A percentile compares a stretch with the other conserved stretches of the same genome.
Conservation (phyloP, 1,140 invertebrate species). For the Drosophila bipectinata region DNA sequence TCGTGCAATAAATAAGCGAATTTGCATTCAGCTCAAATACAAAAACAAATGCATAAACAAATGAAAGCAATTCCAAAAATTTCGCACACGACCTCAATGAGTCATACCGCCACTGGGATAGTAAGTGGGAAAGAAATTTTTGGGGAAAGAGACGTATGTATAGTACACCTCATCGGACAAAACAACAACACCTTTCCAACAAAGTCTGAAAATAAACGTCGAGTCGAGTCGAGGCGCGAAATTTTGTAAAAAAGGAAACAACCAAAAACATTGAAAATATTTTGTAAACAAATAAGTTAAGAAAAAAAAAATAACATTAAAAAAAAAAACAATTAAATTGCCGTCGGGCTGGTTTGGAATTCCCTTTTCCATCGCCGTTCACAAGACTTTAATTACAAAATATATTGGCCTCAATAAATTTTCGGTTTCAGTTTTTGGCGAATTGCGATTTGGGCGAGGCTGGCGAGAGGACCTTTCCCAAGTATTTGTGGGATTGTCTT, state of each 20-base stretch:
- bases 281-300: conserved; percentile 45
- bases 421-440: conserved; percentile 37
- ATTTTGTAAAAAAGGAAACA: conserved; percentile 37
- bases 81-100: conserved; percentile 79
- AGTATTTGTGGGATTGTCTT: conserved; percentile 52
- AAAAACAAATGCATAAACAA: conserved; percentile 81
- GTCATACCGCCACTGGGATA: conserved; percentile 47
- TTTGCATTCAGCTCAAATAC: conserved; percentile 76
- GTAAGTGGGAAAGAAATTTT: conserved; percentile 1
- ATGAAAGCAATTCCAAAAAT: conserved; percentile 80
- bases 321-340: conserved; percentile 34
- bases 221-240: conserved; percentile 32
- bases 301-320: conserved; percentile 29
- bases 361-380: conserved; percentile 32
- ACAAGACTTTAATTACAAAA: conserved; percentile 53
- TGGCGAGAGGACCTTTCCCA: conserved; percentile 43
- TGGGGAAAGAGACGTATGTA: conserved; percentile 29
- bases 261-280: conserved; percentile 38
- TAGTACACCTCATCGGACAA: conserved; percentile 33
- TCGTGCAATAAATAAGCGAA: conserved; percentile 74
- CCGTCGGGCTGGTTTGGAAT: conserved; percentile 31
- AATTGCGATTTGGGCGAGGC: conserved; percentile 42
- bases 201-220: conserved; percentile 46
- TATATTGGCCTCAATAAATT: conserved; percentile 57
- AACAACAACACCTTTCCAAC: conserved; percentile 14